Base-by-base conservation (phyloP, 2,113 vertebrate species). In the Neolamprologus kungweensis region DNA sequence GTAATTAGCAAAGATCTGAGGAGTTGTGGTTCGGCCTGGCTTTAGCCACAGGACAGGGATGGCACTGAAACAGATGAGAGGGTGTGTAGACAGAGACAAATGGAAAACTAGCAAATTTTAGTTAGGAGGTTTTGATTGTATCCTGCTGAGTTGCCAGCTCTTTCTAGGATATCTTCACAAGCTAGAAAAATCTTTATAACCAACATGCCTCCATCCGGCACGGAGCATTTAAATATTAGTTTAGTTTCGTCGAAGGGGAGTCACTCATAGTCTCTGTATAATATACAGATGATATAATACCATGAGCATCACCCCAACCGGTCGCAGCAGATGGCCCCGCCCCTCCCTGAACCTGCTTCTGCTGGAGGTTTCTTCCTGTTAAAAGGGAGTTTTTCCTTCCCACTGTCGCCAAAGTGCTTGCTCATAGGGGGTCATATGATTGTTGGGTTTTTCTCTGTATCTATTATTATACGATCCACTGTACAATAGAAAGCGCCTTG, bases 1-100 rank as follows among this genome's bases (percentile, higher is more conserved):
- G 88, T 85, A 54, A 93, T 91, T 88, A 90, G 86, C 3, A 84
- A 75, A 85, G 82, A 91, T 91, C 86, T 85, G 55, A 86, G 82
- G 89, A 85, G 54, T 5, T 79, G 75, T 23, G 86, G 84, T 73
- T 84, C 13, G 7, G 28, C 45, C 4, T 26, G 10, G n/a, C 57
- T 4, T 21, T 28, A 83, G 54, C 28, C 50, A 42, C 26, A 17
- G 73, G 82, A 83, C 82, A 65, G 50, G 45, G 81, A 79, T 51
- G 35, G 19, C 7, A 17, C 50, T 40, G 33, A 7, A 47, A 28
- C 0, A 75, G 45, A 51, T 5, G 45, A 65, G 33, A 65, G 60
- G 45, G 26, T 51, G 26, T 78, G 73, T 78, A n/a, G 26, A 33
- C 16, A 51, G 45, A 50, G 73, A n/a, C 73, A 51, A 51, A 33